These are phyloP conservation scores for Rhea pennata DNA, from an alignment of 2,113 vertebrate species.

Conservation along the genomic window DNA sequence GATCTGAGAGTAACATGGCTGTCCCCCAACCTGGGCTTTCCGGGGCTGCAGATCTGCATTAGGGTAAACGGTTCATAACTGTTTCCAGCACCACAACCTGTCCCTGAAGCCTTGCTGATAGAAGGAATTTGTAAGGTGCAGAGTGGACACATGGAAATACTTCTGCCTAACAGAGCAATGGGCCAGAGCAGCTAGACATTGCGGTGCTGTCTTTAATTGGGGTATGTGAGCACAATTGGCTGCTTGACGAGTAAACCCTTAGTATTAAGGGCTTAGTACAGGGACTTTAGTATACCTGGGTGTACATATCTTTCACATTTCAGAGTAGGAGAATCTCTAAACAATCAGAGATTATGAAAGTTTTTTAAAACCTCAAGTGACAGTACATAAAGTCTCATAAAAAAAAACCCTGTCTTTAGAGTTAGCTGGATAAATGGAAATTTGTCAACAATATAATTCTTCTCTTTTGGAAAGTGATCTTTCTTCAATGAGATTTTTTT, in stretches of 20 bases:
- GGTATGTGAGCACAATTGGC: neutral
- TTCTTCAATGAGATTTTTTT: neutral
- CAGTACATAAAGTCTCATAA: neutral
- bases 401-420: neutral
- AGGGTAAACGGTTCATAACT: neutral
- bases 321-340: neutral
- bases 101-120: neutral
- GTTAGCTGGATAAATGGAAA: no score
- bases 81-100: neutral
- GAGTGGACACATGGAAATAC: neutral
- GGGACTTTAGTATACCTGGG: no score
- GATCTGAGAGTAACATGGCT: no score
- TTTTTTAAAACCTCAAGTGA: no score
- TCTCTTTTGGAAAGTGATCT: neutral
- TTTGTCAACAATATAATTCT: neutral
- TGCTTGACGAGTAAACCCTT: neutral
- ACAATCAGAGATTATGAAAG: neutral
- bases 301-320: neutral
- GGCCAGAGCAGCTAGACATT: neutral
- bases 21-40: neutral
- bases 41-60: neutral
- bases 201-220: neutral
- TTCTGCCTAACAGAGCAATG: neutral
- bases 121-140: no score
- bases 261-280: neutral